phyloP scores from a whole-genome alignment of 2,113 vertebrate species.

The Perca schrenkii region DNA sequence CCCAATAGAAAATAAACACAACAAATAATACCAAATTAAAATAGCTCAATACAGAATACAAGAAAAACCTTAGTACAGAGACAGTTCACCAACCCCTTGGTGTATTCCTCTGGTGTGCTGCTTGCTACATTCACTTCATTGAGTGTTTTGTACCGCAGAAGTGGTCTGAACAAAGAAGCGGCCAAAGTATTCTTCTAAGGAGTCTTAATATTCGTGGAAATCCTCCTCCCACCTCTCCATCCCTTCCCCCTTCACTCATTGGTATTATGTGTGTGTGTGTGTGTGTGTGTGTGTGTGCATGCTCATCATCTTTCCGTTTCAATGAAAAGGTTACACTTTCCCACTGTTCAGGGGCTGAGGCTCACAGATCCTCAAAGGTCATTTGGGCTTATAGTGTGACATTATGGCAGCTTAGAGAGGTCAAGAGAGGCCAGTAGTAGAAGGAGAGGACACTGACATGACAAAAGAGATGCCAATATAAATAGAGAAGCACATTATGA shows the following conservation, averaged over 20 bases:
- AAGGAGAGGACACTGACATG: slow-evolving; percentile 48
- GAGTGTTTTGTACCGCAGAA: background rate
- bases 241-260: background rate
- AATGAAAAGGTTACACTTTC: slow-evolving; percentile 63
- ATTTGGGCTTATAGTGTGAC: slow-evolving; percentile 59
- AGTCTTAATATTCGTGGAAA: slow-evolving; percentile 26
- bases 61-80: background rate
- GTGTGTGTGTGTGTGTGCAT: background rate
- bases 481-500: slow-evolving; percentile 63
- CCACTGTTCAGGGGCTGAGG: slow-evolving; percentile 68
- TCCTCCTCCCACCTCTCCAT: slow-evolving; percentile 2
- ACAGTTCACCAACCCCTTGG: background rate
- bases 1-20: too few relatives aligned
- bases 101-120: background rate
- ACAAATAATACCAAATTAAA: too few relatives aligned
- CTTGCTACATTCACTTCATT: slow-evolving; percentile 48
- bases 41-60: too few relatives aligned
- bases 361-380: slow-evolving; percentile 67
- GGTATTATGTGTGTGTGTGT: slow-evolving; percentile 2
- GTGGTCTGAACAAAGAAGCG: slow-evolving; percentile 51
- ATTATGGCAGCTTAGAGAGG: slow-evolving; percentile 68
- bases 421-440: slow-evolving; percentile 61
- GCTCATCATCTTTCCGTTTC: slow-evolving; percentile 11
- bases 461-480: slow-evolving; percentile 56
- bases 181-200: slow-evolving; percentile 32